These are phyloP conservation scores for Caradrina clavipalpis DNA, from an alignment of 2,888 invertebrate genomes.

Conservation along the genomic window DNA sequence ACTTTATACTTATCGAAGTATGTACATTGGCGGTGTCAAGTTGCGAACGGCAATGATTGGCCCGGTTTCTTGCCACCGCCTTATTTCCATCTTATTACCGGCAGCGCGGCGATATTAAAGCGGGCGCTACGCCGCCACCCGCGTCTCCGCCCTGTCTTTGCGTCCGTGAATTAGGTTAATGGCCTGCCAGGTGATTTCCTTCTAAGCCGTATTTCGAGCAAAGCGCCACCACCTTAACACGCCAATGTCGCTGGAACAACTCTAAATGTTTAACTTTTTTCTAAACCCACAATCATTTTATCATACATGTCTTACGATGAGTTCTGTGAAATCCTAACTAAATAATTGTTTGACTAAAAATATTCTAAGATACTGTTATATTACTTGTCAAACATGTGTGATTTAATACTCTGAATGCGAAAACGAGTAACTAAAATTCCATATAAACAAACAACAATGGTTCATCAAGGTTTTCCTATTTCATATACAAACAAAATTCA, in stretches of 20 bases:
- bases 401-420: neutral
- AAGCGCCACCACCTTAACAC: constrained; percentile 84
- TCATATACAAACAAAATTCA: constrained; percentile 52
- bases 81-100: constrained; percentile 91
- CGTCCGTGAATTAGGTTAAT: constrained; percentile 91
- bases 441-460: neutral
- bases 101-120: constrained; percentile 88
- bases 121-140: constrained; percentile 82
- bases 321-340: neutral
- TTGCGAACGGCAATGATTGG: constrained; percentile 87
- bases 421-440: neutral
- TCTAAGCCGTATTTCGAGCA: constrained; percentile 87
- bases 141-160: constrained; percentile 89
- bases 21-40: constrained; percentile 78
- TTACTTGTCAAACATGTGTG: neutral
- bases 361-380: neutral
- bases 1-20: constrained; percentile 69
- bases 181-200: constrained; percentile 91
- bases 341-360: neutral
- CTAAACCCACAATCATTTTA: constrained; percentile 22
- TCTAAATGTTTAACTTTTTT: constrained; percentile 75
- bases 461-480: constrained; percentile 1
- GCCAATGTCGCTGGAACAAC: constrained; percentile 83
- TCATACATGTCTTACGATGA: neutral
- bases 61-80: constrained; percentile 86